Percentiles rank a stretch among this genome's conserved stretches.
Conservation (phyloP, 2,888 invertebrate genomes). For the Cerceris rybyensis region DNA sequence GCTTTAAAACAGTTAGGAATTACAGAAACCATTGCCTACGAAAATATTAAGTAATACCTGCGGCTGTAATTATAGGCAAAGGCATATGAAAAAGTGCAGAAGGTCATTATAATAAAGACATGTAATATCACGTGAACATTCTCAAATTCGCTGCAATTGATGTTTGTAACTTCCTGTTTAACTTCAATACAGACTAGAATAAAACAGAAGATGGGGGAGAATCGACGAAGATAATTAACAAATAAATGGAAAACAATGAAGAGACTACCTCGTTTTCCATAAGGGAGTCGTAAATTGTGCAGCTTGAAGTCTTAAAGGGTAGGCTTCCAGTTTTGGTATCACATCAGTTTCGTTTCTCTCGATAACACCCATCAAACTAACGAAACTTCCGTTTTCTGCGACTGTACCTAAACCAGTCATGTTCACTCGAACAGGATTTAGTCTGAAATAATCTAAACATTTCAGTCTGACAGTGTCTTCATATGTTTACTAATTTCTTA, state of each 20-base stretch:
- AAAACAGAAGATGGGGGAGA: no score
- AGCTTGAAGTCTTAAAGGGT: not conserved
- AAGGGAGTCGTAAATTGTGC: slow-evolving; percentile 48
- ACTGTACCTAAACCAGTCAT: not conserved
- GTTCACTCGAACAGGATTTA: slow-evolving; percentile 23
- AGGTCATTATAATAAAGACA: no score
- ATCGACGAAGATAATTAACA: no score
- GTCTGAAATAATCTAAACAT: slow-evolving; percentile 21
- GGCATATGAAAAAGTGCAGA: no score
- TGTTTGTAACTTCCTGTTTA: no score
- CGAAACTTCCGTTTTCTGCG: not conserved
- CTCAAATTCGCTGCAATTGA: no score
- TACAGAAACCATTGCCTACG: no score
- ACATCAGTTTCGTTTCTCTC: slow-evolving; percentile 38
- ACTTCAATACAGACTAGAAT: no score
- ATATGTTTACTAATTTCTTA: not conserved
- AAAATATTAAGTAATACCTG: no score
- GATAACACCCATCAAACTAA: slow-evolving; percentile 32
- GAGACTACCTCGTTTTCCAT: slow-evolving; percentile 50
- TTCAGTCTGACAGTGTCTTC: not conserved
- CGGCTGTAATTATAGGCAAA: no score
- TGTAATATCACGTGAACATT: no score
- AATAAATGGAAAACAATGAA: not conserved
- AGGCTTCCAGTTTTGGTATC: slow-evolving; percentile 31
- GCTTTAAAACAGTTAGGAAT: no score